Conservation (phyloP, 2,888 invertebrate genomes). For the Eristalinus sepulchralis region DNA sequence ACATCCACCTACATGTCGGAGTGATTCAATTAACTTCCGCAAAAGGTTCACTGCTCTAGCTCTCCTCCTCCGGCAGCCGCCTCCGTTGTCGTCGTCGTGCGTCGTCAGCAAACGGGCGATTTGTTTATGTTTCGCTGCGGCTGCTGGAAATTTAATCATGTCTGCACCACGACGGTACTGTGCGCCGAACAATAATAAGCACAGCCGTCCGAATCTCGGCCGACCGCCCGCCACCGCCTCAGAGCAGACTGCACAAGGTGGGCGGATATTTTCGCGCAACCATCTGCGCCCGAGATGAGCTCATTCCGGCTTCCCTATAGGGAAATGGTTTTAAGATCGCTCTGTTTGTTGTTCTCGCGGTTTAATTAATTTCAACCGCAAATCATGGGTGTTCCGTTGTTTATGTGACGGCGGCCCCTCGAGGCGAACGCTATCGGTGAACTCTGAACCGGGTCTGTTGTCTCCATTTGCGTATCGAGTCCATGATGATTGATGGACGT, state of each 20-base stretch:
- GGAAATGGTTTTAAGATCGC: conserved; percentile 38
- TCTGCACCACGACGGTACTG: conserved; percentile 1
- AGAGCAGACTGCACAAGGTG: conserved; percentile 5
- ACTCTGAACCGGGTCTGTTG: neutral
- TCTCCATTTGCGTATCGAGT: neutral
- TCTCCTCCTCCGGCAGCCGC: neutral
- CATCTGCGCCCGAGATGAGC: conserved; percentile 11
- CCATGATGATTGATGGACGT: neutral
- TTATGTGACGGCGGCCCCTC: neutral
- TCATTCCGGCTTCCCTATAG: conserved; percentile 26
- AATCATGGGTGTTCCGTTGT: conserved; percentile 10
- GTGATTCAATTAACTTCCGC: conserved; percentile 30
- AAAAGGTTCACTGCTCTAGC: conserved; percentile 44
- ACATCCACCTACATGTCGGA: neutral
- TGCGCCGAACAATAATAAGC: conserved; percentile 21
- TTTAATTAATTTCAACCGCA: conserved; percentile 37
- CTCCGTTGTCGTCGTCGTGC: neutral
- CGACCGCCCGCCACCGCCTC: no score
- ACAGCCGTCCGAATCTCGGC: neutral
- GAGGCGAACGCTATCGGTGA: neutral
- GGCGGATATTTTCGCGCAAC: conserved; percentile 41
- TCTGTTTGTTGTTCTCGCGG: conserved; percentile 27
- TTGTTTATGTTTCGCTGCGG: conserved; percentile 29
- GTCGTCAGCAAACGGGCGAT: conserved; percentile 6
- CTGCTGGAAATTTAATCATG: conserved; percentile 43